These are phyloP conservation scores for Heterochromis multidens DNA, from an alignment of 2,113 vertebrate genomes.

Conservation along the genomic window DNA sequence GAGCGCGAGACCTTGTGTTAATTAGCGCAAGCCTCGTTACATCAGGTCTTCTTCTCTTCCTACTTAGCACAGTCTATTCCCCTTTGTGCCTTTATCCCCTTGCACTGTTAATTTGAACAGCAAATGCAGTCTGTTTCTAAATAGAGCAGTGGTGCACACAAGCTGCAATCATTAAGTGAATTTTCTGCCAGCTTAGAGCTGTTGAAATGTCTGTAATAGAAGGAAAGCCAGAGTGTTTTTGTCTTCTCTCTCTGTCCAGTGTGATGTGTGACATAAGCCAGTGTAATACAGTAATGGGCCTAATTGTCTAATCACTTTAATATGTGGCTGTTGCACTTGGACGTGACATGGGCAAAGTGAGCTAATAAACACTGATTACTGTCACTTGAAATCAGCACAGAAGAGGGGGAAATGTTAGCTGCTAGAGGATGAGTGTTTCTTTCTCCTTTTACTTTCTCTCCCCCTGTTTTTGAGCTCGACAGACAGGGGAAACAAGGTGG, in stretches of 20 bases:
- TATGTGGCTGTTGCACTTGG: constrained; percentile 53
- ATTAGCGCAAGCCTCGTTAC: constrained; percentile 61
- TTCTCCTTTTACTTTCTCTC: background rate
- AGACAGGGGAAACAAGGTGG: constrained; percentile 74
- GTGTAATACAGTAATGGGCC: constrained; percentile 62
- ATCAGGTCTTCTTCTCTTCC: constrained; percentile 49
- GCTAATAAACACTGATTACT: constrained; percentile 69
- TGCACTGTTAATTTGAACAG: constrained; percentile 58
- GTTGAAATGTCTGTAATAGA: constrained; percentile 48
- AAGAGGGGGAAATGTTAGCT: constrained; percentile 47
- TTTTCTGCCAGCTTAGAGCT: constrained; percentile 63
- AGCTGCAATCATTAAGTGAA: constrained; percentile 56
- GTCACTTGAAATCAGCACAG: constrained; percentile 60
- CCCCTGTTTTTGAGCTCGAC: constrained; percentile 59
- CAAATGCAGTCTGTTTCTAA: constrained; percentile 57
- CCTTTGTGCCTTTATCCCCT: constrained; percentile 49
- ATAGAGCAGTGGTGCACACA: constrained; percentile 50
- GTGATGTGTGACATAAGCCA: constrained; percentile 53
- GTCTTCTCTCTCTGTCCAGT: constrained; percentile 24
- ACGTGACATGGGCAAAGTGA: constrained; percentile 56
- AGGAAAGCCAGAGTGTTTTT: constrained; percentile 23
- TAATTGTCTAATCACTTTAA: constrained; percentile 73
- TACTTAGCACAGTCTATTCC: constrained; percentile 56
- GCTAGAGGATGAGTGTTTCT: background rate
- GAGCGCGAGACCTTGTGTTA: constrained; percentile 59